Conservation (phyloP, 2,888 invertebrate species). For the Harpagoxenus sublaevis region DNA sequence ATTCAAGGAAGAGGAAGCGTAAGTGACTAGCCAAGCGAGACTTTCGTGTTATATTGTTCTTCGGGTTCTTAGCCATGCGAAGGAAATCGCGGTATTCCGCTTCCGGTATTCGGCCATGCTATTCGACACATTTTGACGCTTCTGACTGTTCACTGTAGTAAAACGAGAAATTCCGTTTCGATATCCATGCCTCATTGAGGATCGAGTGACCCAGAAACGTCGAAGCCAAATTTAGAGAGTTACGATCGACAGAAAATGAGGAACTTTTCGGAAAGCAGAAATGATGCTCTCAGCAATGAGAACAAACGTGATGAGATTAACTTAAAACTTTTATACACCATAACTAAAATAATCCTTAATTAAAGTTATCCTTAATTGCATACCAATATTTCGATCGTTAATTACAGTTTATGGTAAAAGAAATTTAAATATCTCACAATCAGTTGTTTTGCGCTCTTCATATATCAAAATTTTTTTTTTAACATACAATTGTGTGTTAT, state of each 20-base stretch:
- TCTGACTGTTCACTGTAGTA: not conserved
- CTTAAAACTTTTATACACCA: not conserved
- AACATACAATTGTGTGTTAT: slow-evolving; percentile 10
- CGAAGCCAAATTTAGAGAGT: slow-evolving; percentile 7
- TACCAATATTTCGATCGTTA: not conserved
- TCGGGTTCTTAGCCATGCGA: slow-evolving; percentile 45
- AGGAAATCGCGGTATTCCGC: slow-evolving; percentile 18
- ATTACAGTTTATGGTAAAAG: not conserved
- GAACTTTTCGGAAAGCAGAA: not conserved
- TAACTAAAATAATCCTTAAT: not conserved
- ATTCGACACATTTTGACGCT: slow-evolving; percentile 14
- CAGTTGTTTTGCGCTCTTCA: not conserved
- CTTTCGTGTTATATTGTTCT: slow-evolving; percentile 73
- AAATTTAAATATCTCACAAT: not conserved
- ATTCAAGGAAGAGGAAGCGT: slow-evolving; percentile 72
- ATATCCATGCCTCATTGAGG: slow-evolving; percentile 8
- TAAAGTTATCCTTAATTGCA: not conserved
- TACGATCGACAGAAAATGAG: not conserved
- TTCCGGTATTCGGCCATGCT: slow-evolving; percentile 14
- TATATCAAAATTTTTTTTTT: slow-evolving; percentile 1
- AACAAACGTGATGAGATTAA: not conserved
- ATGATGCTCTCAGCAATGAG: not conserved
- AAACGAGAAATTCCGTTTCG: slow-evolving; percentile 7
- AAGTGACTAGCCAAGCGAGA: slow-evolving; percentile 74
- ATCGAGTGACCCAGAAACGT: slow-evolving; percentile 29